Percentiles rank a stretch among this genome's conserved stretches.
phyloP scores from a whole-genome alignment of 2,113 vertebrate genomes.

The Callopanchax toddi region DNA sequence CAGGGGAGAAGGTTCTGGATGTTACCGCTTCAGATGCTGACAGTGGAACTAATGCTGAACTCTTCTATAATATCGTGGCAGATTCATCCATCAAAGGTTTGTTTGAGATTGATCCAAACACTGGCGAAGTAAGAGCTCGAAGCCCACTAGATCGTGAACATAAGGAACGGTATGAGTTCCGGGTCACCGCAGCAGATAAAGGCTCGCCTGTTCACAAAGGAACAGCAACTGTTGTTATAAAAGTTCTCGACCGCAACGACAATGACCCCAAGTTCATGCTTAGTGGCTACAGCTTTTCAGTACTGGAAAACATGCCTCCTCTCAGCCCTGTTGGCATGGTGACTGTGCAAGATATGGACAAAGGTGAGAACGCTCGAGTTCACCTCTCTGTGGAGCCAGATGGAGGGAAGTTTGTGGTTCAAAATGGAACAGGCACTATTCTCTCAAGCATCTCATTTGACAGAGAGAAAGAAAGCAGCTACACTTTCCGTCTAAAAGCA shows the following conservation, averaged over 20 bases:
- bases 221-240: constrained; percentile 92
- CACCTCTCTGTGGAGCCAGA: constrained; percentile 95
- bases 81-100: constrained; percentile 89
- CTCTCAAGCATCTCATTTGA: constrained; percentile 97
- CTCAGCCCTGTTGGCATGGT: constrained; percentile 98
- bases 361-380: constrained; percentile 91
- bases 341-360: constrained; percentile 94
- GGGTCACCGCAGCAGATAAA: constrained; percentile 93
- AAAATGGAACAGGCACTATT: constrained; percentile 97
- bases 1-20: constrained; percentile 89
- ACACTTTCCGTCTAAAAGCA: constrained; percentile 95
- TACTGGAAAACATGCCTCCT: constrained; percentile 97
- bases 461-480: constrained; percentile 96
- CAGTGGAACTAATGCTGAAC: constrained; percentile 92
- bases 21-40: constrained; percentile 92
- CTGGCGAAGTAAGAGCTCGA: constrained; percentile 90
- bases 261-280: constrained; percentile 99
- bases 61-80: constrained; percentile 88
- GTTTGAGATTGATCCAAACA: constrained; percentile 91
- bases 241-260: constrained; percentile 95
- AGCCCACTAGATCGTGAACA: constrained; percentile 93
- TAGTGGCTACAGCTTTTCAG: constrained; percentile 97
- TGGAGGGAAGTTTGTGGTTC: constrained; percentile 95
- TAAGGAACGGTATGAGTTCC: constrained; percentile 91
- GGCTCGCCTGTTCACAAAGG: constrained; percentile 93